A percentile compares a stretch with the other conserved stretches of the same genome.
These are phyloP conservation scores for Volucella zonaria DNA, from an alignment of 2,888 invertebrate genomes.

Conservation along the genomic window DNA sequence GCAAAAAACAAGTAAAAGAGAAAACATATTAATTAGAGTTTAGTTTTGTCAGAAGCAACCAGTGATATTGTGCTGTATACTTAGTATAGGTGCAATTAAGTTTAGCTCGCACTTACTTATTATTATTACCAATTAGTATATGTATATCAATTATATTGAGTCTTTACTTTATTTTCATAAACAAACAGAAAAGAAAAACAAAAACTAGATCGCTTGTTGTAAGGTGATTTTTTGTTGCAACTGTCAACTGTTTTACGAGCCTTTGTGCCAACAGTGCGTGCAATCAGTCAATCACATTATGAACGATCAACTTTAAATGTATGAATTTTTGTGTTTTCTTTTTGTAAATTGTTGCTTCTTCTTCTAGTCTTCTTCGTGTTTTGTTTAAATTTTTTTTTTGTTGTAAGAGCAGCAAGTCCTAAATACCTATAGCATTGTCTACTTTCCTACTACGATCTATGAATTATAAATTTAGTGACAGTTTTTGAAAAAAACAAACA, in stretches of 20 bases:
- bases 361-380: conserved; percentile 68
- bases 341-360: conserved; percentile 73
- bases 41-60: conserved; percentile 81
- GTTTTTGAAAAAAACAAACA: conserved; percentile 23
- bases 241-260: background rate
- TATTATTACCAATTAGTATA: conserved; percentile 63
- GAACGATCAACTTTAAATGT: conserved; percentile 52
- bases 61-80: conserved; percentile 83
- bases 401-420: conserved; percentile 71
- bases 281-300: conserved; percentile 68
- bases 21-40: conserved; percentile 65
- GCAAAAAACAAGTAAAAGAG: conserved; percentile 17
- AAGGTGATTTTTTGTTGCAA: conserved; percentile 66
- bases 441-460: conserved; percentile 72
- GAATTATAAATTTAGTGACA: conserved; percentile 69
- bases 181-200: no score
- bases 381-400: conserved; percentile 32
- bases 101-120: conserved; percentile 81
- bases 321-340: conserved; percentile 25
- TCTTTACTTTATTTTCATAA: conserved; percentile 30
- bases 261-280: background rate
- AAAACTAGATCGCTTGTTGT: conserved; percentile 39
- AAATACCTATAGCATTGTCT: conserved; percentile 70
- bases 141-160: conserved; percentile 62
- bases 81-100: conserved; percentile 83